Percentiles rank a stretch among this genome's conserved stretches.
Evolutionary conservation across 2,888 invertebrate species (phyloP).

Genomic region (Vanessa cardui): DNA sequence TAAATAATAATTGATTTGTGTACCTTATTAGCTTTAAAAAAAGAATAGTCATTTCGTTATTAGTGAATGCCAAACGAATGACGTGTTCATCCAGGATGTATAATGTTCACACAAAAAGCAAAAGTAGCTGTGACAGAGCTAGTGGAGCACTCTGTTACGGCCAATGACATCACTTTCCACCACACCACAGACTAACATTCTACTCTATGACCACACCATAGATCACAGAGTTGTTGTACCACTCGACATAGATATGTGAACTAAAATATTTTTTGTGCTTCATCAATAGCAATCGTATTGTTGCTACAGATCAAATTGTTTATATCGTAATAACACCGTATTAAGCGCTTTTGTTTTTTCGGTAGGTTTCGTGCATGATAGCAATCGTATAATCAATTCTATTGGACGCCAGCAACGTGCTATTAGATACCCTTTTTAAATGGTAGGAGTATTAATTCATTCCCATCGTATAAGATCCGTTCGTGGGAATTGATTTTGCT

Average conservation of each 20-base stretch:
- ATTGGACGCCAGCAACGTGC: slow-evolving; percentile 18
- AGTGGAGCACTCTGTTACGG: slow-evolving; percentile 65
- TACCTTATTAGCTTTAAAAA: background rate
- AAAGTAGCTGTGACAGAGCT: slow-evolving; percentile 74
- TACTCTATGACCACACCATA: slow-evolving; percentile 51
- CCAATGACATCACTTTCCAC: slow-evolving; percentile 66
- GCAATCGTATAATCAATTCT: slow-evolving; percentile 38
- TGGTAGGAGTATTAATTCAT: slow-evolving; percentile 18
- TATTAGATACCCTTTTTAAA: slow-evolving; percentile 28
- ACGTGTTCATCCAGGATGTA: slow-evolving; percentile 69
- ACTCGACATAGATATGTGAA: slow-evolving; percentile 32
- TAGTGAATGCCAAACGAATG: slow-evolving; percentile 73
- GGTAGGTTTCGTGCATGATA: slow-evolving; percentile 38
- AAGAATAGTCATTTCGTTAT: slow-evolving; percentile 48
- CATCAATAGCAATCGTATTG: slow-evolving; percentile 31
- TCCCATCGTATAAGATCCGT: slow-evolving; percentile 28
- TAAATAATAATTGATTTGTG: background rate
- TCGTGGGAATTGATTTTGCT: slow-evolving; percentile 23
- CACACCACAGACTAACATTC: slow-evolving; percentile 45
- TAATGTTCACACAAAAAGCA: slow-evolving; percentile 74
- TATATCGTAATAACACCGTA: slow-evolving; percentile 38
- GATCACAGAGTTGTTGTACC: slow-evolving; percentile 47
- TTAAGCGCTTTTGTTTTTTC: slow-evolving; percentile 33
- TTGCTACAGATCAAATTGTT: slow-evolving; percentile 35
- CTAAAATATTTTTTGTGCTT: slow-evolving; percentile 35